Evolutionary conservation across 2,888 invertebrate species (phyloP).

Genomic region (Ochropleura leucogaster): DNA sequence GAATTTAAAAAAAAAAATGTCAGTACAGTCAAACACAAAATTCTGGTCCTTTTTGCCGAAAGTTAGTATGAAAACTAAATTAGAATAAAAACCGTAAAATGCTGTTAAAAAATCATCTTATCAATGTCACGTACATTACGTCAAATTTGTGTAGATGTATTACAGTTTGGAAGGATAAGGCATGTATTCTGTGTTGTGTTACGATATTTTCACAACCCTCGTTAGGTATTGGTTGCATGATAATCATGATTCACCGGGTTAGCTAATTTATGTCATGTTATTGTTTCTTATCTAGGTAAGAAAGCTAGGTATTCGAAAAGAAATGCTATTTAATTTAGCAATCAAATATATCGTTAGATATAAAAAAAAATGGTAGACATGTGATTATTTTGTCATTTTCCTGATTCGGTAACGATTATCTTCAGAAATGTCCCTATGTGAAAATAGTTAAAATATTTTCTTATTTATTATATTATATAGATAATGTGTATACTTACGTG

Average conservation of each 20-base stretch:
- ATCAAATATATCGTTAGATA: background rate
- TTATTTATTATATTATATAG: background rate
- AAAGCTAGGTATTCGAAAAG: slow-evolving; percentile 13
- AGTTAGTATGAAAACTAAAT: slow-evolving; percentile 32
- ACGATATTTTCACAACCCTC: slow-evolving; percentile 62
- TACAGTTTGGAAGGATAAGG: slow-evolving; percentile 66
- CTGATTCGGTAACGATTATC: background rate
- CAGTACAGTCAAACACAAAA: slow-evolving; percentile 18
- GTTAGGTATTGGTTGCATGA: slow-evolving; percentile 41
- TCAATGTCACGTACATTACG: slow-evolving; percentile 79
- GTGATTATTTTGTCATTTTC: background rate
- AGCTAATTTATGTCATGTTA: slow-evolving; percentile 50
- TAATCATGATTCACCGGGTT: slow-evolving; percentile 38
- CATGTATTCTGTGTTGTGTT: slow-evolving; percentile 63
- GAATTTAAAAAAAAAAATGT: background rate
- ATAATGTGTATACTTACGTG: background rate
- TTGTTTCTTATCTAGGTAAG: slow-evolving; percentile 34
- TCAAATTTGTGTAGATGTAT: slow-evolving; percentile 53
- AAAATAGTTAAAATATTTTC: background rate
- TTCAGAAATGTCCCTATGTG: background rate
- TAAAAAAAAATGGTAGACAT: background rate
- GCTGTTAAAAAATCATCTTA: slow-evolving; percentile 65
- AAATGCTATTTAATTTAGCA: slow-evolving; percentile 16
- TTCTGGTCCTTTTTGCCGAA: slow-evolving; percentile 20
- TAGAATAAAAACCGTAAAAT: slow-evolving; percentile 17